phyloP scores from a whole-genome alignment of 1,140 invertebrate species.

The Scaptomyza hsui region DNA sequence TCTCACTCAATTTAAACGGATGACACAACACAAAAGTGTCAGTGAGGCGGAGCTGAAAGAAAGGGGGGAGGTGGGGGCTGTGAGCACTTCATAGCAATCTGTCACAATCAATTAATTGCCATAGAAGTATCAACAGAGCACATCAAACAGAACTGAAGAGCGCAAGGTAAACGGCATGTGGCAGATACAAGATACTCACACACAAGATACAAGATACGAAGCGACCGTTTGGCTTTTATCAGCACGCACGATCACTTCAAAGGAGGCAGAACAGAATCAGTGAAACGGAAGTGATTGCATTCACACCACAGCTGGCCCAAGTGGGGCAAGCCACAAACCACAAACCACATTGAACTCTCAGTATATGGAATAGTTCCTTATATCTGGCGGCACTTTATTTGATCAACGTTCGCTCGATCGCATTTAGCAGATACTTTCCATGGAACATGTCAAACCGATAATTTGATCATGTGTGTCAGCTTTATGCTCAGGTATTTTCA shows the following conservation, averaged over 20 bases:
- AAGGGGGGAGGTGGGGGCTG: slow-evolving; percentile 14
- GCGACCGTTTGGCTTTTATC: slow-evolving; percentile 64
- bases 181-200: slow-evolving; percentile 39
- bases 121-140: slow-evolving; percentile 63
- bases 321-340: slow-evolving; percentile 27
- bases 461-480: slow-evolving; percentile 66
- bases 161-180: slow-evolving; percentile 34
- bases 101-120: slow-evolving; percentile 81
- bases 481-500: slow-evolving; percentile 45
- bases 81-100: slow-evolving; percentile 63
- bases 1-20: slow-evolving; percentile 72
- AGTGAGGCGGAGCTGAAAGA: slow-evolving; percentile 44
- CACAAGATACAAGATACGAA: slow-evolving; percentile 40
- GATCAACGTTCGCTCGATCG: slow-evolving; percentile 50
- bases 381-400: slow-evolving; percentile 56
- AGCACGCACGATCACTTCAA: slow-evolving; percentile 80
- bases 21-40: slow-evolving; percentile 75
- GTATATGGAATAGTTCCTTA: background rate
- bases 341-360: background rate
- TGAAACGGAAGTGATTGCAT: slow-evolving; percentile 79
- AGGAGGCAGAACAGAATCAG: slow-evolving; percentile 56
- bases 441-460: slow-evolving; percentile 56
- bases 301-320: slow-evolving; percentile 62
- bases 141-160: slow-evolving; percentile 59
- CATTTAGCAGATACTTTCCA: slow-evolving; percentile 51